Base-by-base conservation (phyloP, 1,140 invertebrate species). In the Zaprionus camerounensis region DNA sequence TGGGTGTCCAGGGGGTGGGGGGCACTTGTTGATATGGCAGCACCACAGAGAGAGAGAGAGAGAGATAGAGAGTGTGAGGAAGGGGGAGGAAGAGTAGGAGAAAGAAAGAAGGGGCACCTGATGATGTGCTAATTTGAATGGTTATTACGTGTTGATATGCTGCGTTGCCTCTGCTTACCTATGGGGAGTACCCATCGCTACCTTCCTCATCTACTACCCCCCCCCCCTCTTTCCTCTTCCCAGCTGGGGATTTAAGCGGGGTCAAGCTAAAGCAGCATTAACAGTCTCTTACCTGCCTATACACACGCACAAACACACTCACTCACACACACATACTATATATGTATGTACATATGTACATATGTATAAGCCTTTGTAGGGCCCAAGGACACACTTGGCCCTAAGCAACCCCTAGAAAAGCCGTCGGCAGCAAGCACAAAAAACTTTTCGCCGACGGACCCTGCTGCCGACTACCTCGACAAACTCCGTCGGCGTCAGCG, bases 11-110 rank as follows among this genome's bases (percentile, higher is more conserved):
- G 36, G 2, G 44, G 22, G 11, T 15, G 55, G 65, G 71, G 65
- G 46, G 38, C 51, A 87, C 84, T 79, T 87, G 84, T 87, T 87
- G 85, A 84, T 81, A 88, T 90, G 74, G 73, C 74, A 87, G 75
- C 71, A 58, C 9, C n/a, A 31, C 31, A 57, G 66, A 46, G 7
- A 51, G 63, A 36, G 6, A 7, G 22, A 20, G 31, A 6, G 56
- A 17, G 31, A 17, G n/a, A n/a, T 0, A 20, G 20, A 20, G 20
- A 20, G 20, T 22, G 20, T n/a, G 44, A 20, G 12, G 5, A n/a
- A 28, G 55, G 9, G 56, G 3, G 28, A 13, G 56, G 3, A 26
- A 3, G 7, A n/a, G 15, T 12, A 15, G 3, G 22, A 24, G 11
- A 49, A 17, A 12, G 28, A 20, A 13, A 0, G 31, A 20, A 20